A percentile compares a stretch with the other conserved stretches of the same genome.
phyloP scores from a whole-genome alignment of 2,797 vertebrate species.

The Todus mexicanus region DNA sequence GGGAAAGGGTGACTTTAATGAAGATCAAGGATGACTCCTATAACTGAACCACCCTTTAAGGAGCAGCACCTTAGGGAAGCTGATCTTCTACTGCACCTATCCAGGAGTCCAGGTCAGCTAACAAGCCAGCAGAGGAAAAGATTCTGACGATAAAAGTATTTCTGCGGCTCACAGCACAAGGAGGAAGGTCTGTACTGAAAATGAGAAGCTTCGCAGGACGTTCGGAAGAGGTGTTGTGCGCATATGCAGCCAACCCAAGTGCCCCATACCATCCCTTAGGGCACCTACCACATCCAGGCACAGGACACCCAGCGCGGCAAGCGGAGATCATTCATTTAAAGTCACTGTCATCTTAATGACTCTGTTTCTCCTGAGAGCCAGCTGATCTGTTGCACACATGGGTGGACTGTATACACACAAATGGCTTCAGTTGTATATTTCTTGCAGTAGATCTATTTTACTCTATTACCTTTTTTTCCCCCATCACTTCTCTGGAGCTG shows the following conservation, averaged over 20 bases:
- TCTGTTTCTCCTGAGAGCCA: not conserved
- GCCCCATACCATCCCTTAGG: not conserved
- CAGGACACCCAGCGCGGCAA: not conserved
- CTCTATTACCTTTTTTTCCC: not conserved
- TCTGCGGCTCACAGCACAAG: not conserved
- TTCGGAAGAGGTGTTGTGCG: not conserved
- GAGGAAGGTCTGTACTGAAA: not conserved
- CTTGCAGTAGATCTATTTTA: not conserved
- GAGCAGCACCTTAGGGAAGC: not conserved
- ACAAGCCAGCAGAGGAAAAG: not conserved
- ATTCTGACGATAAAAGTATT: not conserved
- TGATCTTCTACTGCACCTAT: not conserved
- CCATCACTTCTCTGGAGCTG: not conserved
- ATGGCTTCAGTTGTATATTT: not conserved
- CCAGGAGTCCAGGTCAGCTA: not conserved
- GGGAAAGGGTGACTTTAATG: not conserved
- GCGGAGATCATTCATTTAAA: not conserved
- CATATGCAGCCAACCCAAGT: not conserved
- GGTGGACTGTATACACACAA: rapidly evolving
- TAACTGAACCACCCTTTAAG: not conserved
- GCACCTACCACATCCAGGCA: not conserved
- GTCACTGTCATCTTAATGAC: not conserved
- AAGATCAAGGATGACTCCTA: not conserved
- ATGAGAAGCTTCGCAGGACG: not conserved
- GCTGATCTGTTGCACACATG: not conserved